Conservation (phyloP, 2,888 invertebrate genomes). For the Lobophora halterata region DNA sequence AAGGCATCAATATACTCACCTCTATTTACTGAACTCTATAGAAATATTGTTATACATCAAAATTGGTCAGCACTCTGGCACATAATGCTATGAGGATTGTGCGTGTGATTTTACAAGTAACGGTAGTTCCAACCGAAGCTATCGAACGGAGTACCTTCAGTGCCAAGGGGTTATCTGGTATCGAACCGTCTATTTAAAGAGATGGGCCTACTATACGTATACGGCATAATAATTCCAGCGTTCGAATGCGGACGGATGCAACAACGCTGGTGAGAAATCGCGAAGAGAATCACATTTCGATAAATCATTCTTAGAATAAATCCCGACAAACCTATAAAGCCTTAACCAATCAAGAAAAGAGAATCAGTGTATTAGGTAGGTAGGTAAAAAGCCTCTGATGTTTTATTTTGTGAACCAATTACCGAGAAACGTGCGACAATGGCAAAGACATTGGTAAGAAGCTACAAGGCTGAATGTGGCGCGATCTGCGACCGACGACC, state of each 20-base stretch:
- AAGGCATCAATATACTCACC: no score
- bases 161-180: conserved; percentile 70
- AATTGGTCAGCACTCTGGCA: conserved; percentile 25
- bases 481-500: conserved; percentile 40
- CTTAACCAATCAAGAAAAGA: conserved; percentile 22
- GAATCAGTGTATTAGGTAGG: conserved; percentile 29
- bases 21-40: conserved; percentile 11
- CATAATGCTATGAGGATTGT: conserved; percentile 58
- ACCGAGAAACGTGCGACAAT: conserved; percentile 49
- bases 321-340: conserved; percentile 4
- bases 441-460: conserved; percentile 58
- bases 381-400: conserved; percentile 26
- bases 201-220: conserved; percentile 39
- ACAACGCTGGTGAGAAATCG: conserved; percentile 22
- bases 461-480: conserved; percentile 59
- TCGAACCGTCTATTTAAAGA: conserved; percentile 54
- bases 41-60: conserved; percentile 27
- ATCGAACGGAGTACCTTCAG: conserved; percentile 56
- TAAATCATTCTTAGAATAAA: conserved; percentile 9
- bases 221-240: conserved; percentile 38
- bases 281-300: conserved; percentile 13
- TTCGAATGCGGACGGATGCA: conserved; percentile 21
- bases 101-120: conserved; percentile 68
- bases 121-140: conserved; percentile 68
- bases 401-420: conserved; percentile 39